Evolutionary conservation across 1,140 invertebrate species (phyloP).

Genomic region (Acromyrmex heyeri): DNA sequence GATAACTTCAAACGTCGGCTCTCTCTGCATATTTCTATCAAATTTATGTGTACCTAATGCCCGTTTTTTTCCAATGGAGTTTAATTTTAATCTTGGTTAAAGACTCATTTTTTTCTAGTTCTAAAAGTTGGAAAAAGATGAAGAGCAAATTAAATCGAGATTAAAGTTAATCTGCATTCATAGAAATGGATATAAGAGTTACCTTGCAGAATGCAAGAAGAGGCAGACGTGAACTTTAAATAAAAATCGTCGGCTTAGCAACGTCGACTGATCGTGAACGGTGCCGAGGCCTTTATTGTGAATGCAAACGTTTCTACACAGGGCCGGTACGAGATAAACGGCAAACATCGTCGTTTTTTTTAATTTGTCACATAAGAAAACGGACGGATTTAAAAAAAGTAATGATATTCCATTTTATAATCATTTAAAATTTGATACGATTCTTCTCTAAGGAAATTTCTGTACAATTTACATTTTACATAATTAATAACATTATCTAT

Average conservation of each 20-base stretch:
- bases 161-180: no score
- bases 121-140: no score
- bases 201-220: not conserved
- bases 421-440: not conserved
- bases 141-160: no score
- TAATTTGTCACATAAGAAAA: not conserved
- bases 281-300: conserved; percentile 27
- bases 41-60: not conserved
- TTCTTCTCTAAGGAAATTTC: not conserved
- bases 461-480: not conserved
- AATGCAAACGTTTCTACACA: not conserved
- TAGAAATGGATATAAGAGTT: not conserved
- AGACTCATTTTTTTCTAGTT: no score
- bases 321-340: conserved; percentile 23
- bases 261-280: conserved; percentile 36
- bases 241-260: conserved; percentile 10
- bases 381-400: not conserved
- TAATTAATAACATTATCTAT: not conserved
- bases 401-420: not conserved
- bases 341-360: not conserved
- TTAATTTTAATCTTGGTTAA: no score
- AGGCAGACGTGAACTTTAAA: conserved; percentile 4
- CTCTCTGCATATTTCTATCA: not conserved
- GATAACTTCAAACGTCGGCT: not conserved
- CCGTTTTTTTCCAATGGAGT: no score